Percentiles rank a stretch among this genome's conserved stretches.
Evolutionary conservation across 2,888 invertebrate genomes (phyloP).

Genomic region (Pomacea canaliculata): DNA sequence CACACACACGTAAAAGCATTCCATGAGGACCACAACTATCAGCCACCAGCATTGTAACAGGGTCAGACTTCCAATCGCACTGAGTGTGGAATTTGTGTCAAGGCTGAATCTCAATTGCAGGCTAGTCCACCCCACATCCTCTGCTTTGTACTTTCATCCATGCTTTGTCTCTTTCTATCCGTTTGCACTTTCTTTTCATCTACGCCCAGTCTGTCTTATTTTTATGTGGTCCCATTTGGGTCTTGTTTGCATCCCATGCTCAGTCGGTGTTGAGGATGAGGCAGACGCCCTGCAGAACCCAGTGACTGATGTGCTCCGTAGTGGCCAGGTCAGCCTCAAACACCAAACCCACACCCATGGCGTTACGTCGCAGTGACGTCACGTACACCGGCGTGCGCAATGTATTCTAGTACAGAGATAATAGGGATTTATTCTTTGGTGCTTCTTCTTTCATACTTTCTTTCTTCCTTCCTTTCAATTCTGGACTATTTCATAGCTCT

Average conservation of each 20-base stretch:
- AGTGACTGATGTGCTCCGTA: slow-evolving; percentile 85
- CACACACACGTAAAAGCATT: no score
- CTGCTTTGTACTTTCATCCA: no score
- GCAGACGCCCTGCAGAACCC: slow-evolving; percentile 92
- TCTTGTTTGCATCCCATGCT: not conserved
- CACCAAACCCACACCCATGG: slow-evolving; percentile 91
- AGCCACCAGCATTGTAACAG: no score
- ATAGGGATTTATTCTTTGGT: not conserved
- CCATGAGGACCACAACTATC: no score
- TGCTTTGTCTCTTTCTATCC: no score
- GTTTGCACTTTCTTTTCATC: not conserved
- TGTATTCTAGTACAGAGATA: slow-evolving; percentile 78
- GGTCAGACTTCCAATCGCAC: no score
- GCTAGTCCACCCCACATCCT: no score
- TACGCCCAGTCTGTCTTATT: slow-evolving; percentile 61
- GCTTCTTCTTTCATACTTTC: not conserved
- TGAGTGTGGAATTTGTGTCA: no score
- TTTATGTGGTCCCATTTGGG: not conserved
- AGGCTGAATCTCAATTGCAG: no score
- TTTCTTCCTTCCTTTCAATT: no score
- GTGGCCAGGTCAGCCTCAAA: slow-evolving; percentile 90
- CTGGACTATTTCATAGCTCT: no score
- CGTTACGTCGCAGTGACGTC: slow-evolving; percentile 86
- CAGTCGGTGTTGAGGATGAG: slow-evolving; percentile 86
- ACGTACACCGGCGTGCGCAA: slow-evolving; percentile 90